A percentile compares a stretch with the other conserved stretches of the same genome.
These are phyloP conservation scores for Chelmon rostratus DNA, from an alignment of 2,797 vertebrate species.

Conservation along the genomic window DNA sequence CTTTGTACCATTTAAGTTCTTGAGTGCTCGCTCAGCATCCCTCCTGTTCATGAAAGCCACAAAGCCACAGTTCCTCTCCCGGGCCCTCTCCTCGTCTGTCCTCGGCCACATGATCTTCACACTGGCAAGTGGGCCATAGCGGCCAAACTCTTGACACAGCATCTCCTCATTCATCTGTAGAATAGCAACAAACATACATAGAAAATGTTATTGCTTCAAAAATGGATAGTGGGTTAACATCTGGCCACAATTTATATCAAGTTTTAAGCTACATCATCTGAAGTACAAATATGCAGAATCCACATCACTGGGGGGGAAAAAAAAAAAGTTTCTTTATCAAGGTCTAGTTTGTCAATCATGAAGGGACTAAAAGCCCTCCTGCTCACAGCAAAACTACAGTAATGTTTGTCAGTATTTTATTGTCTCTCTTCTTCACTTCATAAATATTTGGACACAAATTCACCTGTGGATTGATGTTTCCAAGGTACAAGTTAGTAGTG, in stretches of 20 bases:
- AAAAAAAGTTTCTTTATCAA: too few species aligned
- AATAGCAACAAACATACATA: not conserved
- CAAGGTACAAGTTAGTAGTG: slow-evolving; percentile 98
- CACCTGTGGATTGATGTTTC: slow-evolving; percentile 99
- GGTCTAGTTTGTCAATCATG: too few species aligned
- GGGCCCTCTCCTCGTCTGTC: slow-evolving; percentile 98
- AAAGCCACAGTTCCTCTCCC: slow-evolving; percentile 99
- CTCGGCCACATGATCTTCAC: slow-evolving; percentile 99
- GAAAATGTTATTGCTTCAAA: not conserved
- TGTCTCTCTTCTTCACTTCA: not conserved
- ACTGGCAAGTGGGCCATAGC: slow-evolving; percentile 97
- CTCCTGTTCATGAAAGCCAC: slow-evolving; percentile 99
- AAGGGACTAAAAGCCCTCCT: too few species aligned
- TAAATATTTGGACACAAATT: slow-evolving; percentile 11
- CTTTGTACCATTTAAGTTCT: slow-evolving; percentile 94
- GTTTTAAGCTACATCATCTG: too few species aligned
- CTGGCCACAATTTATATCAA: too few species aligned
- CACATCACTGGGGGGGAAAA: too few species aligned
- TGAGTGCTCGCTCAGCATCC: slow-evolving; percentile 98
- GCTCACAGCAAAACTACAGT: not conserved
- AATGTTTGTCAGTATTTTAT: not conserved
- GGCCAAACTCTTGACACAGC: slow-evolving; percentile 99
- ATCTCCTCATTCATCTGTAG: slow-evolving; percentile 99
- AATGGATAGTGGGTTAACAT: not conserved
- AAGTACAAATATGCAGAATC: too few species aligned